Evolutionary conservation across 1,140 invertebrate genomes (phyloP).

Genomic region (Choristoneura fumiferana): DNA sequence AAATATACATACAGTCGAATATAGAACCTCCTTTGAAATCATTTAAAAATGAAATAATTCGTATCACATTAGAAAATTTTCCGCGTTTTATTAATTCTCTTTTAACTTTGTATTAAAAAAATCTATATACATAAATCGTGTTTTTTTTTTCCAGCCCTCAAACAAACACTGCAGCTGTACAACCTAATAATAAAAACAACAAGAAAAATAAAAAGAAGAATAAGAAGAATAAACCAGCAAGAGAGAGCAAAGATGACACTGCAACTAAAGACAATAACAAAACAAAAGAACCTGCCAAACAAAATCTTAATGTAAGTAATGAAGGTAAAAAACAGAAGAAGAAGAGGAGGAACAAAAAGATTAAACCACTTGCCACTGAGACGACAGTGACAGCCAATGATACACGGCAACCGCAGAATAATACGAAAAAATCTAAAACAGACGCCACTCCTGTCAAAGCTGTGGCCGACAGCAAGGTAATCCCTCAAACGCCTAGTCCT

Average conservation of each 20-base stretch:
- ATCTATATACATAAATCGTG: too few relatives aligned
- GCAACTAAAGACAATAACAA: slow-evolving; percentile 26
- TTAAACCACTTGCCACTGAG: slow-evolving; percentile 36
- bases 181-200: slow-evolving; percentile 24
- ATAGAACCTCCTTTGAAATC: too few relatives aligned
- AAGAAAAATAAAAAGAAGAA: slow-evolving; percentile 27
- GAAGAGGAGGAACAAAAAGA: slow-evolving; percentile 40
- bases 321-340: slow-evolving; percentile 43
- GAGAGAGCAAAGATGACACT: slow-evolving; percentile 27
- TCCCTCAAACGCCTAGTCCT: slow-evolving; percentile 18
- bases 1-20: too few relatives aligned
- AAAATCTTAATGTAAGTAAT: slow-evolving; percentile 11
- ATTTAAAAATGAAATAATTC: too few relatives aligned
- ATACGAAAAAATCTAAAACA: background rate
- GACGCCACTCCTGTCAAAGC: background rate
- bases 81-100: too few relatives aligned
- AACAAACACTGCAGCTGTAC: background rate
- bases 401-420: background rate
- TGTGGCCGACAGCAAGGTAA: background rate
- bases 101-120: too few relatives aligned
- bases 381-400: slow-evolving; percentile 20
- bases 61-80: too few relatives aligned
- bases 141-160: background rate
- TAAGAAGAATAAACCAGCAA: slow-evolving; percentile 49
- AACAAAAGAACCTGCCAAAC: slow-evolving; percentile 22